Evolutionary conservation across 37 sponge, comb jelly and placozoan genomes (phyloP), one percentile per base, ranked within the genome.

Genomic region (Tethya wilhelma): DNA sequence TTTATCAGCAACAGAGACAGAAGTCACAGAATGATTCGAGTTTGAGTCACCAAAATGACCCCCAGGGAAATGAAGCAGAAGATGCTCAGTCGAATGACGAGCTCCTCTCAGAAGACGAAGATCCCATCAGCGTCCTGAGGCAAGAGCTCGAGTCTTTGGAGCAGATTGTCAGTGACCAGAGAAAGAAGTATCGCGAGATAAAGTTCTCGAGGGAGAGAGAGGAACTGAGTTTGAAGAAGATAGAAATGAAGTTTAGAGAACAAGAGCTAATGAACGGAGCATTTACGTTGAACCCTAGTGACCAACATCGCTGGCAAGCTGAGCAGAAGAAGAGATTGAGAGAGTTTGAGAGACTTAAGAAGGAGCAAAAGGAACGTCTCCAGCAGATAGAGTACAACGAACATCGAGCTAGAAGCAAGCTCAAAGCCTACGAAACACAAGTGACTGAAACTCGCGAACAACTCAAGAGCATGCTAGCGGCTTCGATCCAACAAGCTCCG

Each of bases 381-480:
- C 78, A 83, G 38, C 44, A 73, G 7, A 53, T 83, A 0, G 74
- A 83, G 37, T 29, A 69, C 38, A 44, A 78, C 6, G 73, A 76
- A 36, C 83, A 73, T 41, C 2, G 25, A 7, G 67, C 58, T 3
- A 82, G 41, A 32, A 72, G 75, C 44, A 89, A 56, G 59, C 60
- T 83, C 12, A 59, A 73, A 29, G 89, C 67, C 2, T 36, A 53
- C 17, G 79, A 89, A 39, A 43, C 77, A 31, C 79, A 89, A 44
- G 40, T 53, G 7, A 56, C 66, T 5, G 85, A 77, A 38, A 64
- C 77, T 1, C 58, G 57, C 44, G 36, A 76, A n/a, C 70, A 69
- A n/a, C 69, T 84, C 2, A 14, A 66, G 67, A n/a, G 41, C 20
- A 1, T 3, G 12, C 49, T 26, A 31, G 66, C 53, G 53, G 14